phyloP scores from a whole-genome alignment of 2,797 vertebrate species.

The Phataginus tetradactyla region DNA sequence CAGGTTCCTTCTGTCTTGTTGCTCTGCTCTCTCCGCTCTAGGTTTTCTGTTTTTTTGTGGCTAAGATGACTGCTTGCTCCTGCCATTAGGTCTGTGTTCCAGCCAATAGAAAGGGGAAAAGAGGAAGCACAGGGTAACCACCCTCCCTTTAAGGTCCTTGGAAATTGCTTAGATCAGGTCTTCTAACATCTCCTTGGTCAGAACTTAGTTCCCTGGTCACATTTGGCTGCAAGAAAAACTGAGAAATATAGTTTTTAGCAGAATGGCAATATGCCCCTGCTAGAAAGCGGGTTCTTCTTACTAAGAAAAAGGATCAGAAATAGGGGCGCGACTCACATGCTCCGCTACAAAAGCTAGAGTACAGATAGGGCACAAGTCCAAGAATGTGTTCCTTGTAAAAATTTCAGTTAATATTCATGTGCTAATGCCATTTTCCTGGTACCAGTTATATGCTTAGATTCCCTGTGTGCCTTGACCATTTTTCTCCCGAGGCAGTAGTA shows the following conservation, averaged over 20 bases:
- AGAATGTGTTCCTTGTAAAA: background rate
- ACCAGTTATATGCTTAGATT: background rate
- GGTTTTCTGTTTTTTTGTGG: background rate
- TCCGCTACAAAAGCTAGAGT: background rate
- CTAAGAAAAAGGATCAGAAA: background rate
- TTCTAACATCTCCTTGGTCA: background rate
- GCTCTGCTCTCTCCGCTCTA: background rate
- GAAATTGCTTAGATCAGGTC: background rate
- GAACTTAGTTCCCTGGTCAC: background rate
- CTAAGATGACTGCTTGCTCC: background rate
- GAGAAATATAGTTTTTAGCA: background rate
- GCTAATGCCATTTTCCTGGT: background rate
- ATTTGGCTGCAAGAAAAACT: background rate
- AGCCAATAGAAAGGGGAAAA: background rate
- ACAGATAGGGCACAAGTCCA: background rate
- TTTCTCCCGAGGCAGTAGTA: background rate
- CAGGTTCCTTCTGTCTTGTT: background rate
- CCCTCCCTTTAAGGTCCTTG: background rate
- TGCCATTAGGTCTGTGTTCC: background rate
- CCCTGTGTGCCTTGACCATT: background rate
- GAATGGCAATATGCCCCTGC: accelerated
- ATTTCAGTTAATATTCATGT: background rate
- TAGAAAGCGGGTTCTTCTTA: background rate
- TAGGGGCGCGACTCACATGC: background rate
- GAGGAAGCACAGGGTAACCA: background rate